A percentile compares a stretch with the other conserved stretches of the same genome.
These are phyloP conservation scores for Oryzias melastigma DNA, from an alignment of 2,113 vertebrate species.

Conservation along the genomic window DNA sequence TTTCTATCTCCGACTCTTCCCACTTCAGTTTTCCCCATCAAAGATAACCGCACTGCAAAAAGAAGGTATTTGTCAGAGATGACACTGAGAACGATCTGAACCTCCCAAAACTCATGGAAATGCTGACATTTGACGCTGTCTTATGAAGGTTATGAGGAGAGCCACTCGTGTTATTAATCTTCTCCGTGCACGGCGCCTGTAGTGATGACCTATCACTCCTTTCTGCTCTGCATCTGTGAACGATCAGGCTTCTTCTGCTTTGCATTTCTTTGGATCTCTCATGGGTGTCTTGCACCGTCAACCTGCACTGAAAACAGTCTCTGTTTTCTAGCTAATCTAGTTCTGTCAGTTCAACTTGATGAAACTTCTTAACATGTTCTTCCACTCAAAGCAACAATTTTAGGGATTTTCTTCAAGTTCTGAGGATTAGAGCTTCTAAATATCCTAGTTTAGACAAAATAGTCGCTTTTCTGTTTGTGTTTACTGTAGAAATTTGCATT, in stretches of 20 bases:
- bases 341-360: conserved; percentile 24
- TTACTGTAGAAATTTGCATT: too few relatives aligned
- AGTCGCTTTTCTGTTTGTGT: too few relatives aligned
- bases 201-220: conserved; percentile 65
- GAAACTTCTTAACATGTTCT: neutral
- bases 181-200: conserved; percentile 64
- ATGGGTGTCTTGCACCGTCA: conserved; percentile 72
- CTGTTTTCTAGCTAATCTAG: conserved; percentile 77
- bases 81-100: neutral
- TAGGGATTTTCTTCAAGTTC: too few relatives aligned
- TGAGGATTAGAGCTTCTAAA: too few relatives aligned
- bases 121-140: conserved; percentile 25
- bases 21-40: too few relatives aligned
- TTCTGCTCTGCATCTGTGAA: conserved; percentile 74
- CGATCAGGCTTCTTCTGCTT: conserved; percentile 70
- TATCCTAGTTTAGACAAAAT: too few relatives aligned
- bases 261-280: conserved; percentile 76
- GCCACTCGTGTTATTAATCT: conserved; percentile 61
- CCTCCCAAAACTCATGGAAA: neutral
- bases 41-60: neutral
- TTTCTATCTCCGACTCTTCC: too few relatives aligned
- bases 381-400: too few relatives aligned
- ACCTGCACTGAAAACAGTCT: conserved; percentile 81
- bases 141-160: conserved; percentile 29
- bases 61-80: neutral